These are phyloP conservation scores for Lerista edwardsae DNA, from an alignment of 2,797 vertebrate genomes.

Conservation along the genomic window DNA sequence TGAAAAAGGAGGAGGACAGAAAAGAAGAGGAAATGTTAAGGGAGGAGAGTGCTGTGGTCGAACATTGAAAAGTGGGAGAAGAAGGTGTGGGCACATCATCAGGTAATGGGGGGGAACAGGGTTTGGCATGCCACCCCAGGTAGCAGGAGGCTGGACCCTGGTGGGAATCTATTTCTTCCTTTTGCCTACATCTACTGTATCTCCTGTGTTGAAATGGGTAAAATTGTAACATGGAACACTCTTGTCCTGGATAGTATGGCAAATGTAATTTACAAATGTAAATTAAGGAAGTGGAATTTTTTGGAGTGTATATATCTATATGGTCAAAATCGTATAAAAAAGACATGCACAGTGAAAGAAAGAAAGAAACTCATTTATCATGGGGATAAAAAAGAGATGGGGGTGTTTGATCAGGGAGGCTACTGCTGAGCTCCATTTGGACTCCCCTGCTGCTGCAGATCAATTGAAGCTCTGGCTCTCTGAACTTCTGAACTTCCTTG, in stretches of 20 bases:
- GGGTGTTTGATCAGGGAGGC: not conserved
- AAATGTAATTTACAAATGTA: not conserved
- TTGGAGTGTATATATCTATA: no score
- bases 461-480: not conserved
- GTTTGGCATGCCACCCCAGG: no score
- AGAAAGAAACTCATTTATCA: no score
- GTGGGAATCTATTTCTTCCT: not conserved
- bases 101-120: no score
- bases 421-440: not conserved
- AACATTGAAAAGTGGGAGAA: no score
- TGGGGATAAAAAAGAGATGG: not conserved
- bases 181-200: not conserved
- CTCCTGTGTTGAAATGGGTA: not conserved
- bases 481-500: not conserved
- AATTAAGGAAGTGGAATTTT: not conserved
- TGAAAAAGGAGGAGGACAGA: no score
- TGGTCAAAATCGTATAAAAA: not conserved
- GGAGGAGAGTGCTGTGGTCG: no score
- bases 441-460: conserved; percentile 7
- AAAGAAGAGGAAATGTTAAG: no score
- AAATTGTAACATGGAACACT: not conserved
- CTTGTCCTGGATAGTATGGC: not conserved
- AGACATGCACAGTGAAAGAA: not conserved
- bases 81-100: no score
- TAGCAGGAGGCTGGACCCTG: no score